Evolutionary conservation across 2,113 vertebrate genomes (phyloP).

Genomic region (Xenotilapia leptura): DNA sequence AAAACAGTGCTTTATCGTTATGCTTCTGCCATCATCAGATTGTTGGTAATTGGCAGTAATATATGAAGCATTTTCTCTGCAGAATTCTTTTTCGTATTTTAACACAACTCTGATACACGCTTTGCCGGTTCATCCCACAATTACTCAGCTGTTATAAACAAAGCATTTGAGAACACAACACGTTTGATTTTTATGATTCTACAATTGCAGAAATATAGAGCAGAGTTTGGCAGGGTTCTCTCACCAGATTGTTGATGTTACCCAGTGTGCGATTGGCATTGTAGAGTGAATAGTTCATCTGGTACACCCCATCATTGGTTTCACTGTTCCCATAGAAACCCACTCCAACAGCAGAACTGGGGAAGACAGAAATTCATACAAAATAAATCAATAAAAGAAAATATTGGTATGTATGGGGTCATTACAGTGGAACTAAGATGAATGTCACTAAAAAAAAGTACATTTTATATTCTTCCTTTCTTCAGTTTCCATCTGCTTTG

Average conservation of each 20-base stretch:
- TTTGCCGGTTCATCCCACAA: neutral
- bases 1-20: neutral
- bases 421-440: neutral
- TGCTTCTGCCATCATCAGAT: neutral
- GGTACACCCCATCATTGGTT: constrained; percentile 89
- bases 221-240: constrained; percentile 7
- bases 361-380: neutral
- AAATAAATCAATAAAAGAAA: constrained; percentile 4
- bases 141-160: neutral
- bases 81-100: neutral
- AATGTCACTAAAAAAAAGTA: neutral
- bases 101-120: neutral
- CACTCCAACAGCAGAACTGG: constrained; percentile 85
- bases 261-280: constrained; percentile 89
- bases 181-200: neutral
- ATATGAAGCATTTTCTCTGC: neutral
- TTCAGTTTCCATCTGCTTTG: neutral
- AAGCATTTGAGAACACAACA: neutral
- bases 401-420: neutral
- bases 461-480: neutral
- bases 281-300: constrained; percentile 89
- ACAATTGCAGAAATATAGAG: neutral
- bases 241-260: constrained; percentile 83
- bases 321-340: constrained; percentile 99
- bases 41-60: neutral